Evolutionary conservation across 2,888 invertebrate species (phyloP).

Genomic region (Drosophila acutilabella): DNA sequence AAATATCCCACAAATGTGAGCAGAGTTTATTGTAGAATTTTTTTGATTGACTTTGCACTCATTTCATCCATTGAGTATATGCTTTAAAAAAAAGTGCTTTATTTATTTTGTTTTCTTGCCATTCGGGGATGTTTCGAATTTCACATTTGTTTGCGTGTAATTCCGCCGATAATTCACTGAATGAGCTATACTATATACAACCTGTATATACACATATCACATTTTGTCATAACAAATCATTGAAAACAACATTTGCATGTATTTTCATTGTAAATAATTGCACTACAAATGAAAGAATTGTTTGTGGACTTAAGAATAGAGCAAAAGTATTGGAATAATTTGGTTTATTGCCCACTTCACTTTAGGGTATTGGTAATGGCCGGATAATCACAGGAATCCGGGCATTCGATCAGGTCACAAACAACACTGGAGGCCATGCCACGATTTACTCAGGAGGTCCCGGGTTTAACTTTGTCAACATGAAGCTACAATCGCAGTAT

Average conservation of each 20-base stretch:
- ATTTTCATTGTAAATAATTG: neutral
- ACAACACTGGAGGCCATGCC: slow-evolving; percentile 83
- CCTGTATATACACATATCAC: slow-evolving; percentile 1
- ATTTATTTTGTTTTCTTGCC: neutral
- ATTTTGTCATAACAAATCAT: slow-evolving; percentile 6
- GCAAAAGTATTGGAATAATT: slow-evolving; percentile 22
- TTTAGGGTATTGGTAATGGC: slow-evolving; percentile 80
- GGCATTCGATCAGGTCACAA: slow-evolving; percentile 82
- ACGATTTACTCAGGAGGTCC: slow-evolving; percentile 83
- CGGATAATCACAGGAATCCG: slow-evolving; percentile 82
- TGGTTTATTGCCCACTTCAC: slow-evolving; percentile 33
- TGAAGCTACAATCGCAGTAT: slow-evolving; percentile 83
- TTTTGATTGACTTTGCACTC: neutral
- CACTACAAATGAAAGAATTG: neutral
- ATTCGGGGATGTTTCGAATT: neutral
- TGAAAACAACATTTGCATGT: slow-evolving; percentile 6
- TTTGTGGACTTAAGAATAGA: neutral
- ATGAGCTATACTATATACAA: neutral
- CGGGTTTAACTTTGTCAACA: slow-evolving; percentile 83
- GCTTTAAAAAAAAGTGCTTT: neutral
- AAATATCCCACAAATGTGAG: slow-evolving; percentile 83
- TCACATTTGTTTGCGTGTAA: neutral
- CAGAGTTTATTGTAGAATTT: neutral
- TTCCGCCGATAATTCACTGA: slow-evolving; percentile 1
- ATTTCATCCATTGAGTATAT: neutral